These are phyloP conservation scores for Cephus nigrinus DNA, from an alignment of 2,888 invertebrate genomes.

Conservation along the genomic window DNA sequence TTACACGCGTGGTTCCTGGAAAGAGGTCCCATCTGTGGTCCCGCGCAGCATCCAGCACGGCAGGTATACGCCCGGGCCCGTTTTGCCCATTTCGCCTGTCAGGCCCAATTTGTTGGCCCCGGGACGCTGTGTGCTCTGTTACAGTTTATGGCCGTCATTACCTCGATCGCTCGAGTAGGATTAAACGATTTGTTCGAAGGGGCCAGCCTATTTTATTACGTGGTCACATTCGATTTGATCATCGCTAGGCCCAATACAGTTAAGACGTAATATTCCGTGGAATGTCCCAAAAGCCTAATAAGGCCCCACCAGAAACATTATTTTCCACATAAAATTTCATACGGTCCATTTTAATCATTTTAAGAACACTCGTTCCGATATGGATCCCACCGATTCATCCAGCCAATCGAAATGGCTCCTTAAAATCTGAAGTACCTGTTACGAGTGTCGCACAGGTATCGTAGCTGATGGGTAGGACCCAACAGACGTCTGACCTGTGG, in stretches of 20 bases:
- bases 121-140: constrained; percentile 43
- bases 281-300: background rate
- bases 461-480: background rate
- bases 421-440: background rate
- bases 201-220: constrained; percentile 36
- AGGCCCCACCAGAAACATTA: background rate
- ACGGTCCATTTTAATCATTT: background rate
- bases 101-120: constrained; percentile 60
- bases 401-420: background rate
- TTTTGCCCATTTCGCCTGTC: constrained; percentile 60
- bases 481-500: background rate
- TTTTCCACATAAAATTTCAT: background rate
- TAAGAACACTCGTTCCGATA: background rate
- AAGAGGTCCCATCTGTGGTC: constrained; percentile 48
- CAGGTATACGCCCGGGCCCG: constrained; percentile 42
- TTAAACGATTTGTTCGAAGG: constrained; percentile 60
- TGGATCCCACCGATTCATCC: background rate
- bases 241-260: constrained; percentile 18
- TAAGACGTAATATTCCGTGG: background rate
- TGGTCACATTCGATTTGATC: constrained; percentile 30
- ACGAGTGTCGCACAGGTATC: background rate
- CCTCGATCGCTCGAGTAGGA: constrained; percentile 59
- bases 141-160: constrained; percentile 64
- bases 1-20: constrained; percentile 62
- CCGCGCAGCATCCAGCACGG: constrained; percentile 23